Percentiles rank a stretch among this genome's conserved stretches.
These are phyloP conservation scores for Plebejus melissa DNA, from an alignment of 2,888 invertebrate genomes.

Conservation along the genomic window DNA sequence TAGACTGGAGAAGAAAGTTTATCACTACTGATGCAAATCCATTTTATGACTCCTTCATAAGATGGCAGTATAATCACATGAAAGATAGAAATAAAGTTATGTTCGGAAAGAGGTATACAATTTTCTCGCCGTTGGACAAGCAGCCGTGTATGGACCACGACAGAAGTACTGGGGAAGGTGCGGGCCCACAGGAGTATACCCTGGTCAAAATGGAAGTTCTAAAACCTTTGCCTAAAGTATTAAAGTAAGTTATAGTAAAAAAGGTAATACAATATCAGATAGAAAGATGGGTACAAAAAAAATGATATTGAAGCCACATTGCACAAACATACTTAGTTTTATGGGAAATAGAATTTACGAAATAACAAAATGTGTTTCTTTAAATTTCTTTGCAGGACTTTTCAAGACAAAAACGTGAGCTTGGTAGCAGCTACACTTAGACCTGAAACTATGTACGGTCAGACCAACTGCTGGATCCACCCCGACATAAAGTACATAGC, in stretches of 20 bases:
- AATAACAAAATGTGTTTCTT: background rate
- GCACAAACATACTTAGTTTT: too few species aligned
- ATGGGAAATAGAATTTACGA: background rate
- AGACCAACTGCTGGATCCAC: slow-evolving; percentile 99
- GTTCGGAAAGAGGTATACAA: slow-evolving; percentile 98
- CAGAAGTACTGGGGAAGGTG: slow-evolving; percentile 96
- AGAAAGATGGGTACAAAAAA: too few species aligned
- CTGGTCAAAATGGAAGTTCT: slow-evolving; percentile 94
- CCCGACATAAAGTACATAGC: slow-evolving; percentile 97
- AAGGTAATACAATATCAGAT: background rate
- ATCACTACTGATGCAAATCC: slow-evolving; percentile 99
- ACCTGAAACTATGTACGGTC: slow-evolving; percentile 99
- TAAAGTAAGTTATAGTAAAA: slow-evolving; percentile 75
- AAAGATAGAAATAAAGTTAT: slow-evolving; percentile 93
- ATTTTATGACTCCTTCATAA: slow-evolving; percentile 97
- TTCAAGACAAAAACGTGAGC: slow-evolving; percentile 81
- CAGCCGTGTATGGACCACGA: slow-evolving; percentile 99
- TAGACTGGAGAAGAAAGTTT: slow-evolving; percentile 99
- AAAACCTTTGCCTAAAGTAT: slow-evolving; percentile 84
- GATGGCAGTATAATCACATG: slow-evolving; percentile 96
- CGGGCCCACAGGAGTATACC: slow-evolving; percentile 98
- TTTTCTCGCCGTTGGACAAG: slow-evolving; percentile 96
- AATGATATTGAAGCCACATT: too few species aligned
- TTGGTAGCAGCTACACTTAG: slow-evolving; percentile 98
- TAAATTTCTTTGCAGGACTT: slow-evolving; percentile 57